Conservation (phyloP, 1,140 invertebrate species). For the Sarcophaga peregrina region DNA sequence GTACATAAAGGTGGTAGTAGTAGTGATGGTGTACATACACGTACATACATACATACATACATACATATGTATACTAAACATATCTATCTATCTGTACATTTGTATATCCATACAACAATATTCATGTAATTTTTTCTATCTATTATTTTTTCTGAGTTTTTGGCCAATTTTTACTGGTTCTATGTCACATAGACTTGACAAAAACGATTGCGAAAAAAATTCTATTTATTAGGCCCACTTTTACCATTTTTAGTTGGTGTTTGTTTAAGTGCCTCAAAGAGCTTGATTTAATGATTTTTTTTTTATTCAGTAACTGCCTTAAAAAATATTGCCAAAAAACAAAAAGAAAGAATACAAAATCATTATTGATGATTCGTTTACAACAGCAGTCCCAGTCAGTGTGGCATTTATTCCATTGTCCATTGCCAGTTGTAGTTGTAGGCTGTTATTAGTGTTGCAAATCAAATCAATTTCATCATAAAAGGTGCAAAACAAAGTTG, state of each 20-base stretch:
- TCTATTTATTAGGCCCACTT: neutral
- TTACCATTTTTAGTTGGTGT: neutral
- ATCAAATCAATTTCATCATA: no score
- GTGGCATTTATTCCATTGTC: no score
- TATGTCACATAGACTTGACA: neutral
- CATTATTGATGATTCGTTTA: no score
- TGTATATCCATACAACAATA: neutral
- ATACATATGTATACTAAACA: neutral
- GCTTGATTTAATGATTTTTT: neutral
- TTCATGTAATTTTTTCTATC: neutral
- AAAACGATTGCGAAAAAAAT: neutral
- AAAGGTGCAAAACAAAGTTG: no score
- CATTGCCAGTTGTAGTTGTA: no score
- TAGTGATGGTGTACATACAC: no score
- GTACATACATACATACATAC: no score
- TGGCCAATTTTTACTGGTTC: neutral
- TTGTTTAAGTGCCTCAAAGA: neutral
- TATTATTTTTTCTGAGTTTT: neutral
- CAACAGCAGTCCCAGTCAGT: no score
- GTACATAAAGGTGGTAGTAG: no score
- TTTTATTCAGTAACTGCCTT: neutral
- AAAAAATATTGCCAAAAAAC: no score
- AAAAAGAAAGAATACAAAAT: no score
- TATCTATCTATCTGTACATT: neutral
- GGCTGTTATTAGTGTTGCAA: no score